Base-by-base conservation (phyloP, 2,888 invertebrate species). In the Lymantria dispar region DNA sequence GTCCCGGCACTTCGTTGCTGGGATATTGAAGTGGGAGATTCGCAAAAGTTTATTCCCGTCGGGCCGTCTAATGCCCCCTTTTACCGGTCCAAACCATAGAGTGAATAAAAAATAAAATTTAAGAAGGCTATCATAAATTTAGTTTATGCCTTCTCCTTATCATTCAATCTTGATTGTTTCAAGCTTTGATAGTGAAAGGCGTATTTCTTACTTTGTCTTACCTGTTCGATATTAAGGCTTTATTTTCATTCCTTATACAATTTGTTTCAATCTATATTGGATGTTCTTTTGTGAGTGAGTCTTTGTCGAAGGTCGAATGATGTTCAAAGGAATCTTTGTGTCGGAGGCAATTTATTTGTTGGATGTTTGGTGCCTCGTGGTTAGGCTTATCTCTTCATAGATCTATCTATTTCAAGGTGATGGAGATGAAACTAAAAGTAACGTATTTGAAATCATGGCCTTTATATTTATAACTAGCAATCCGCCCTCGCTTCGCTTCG, bases 291-390 rank as follows among this genome's bases (percentile, higher is more conserved):
- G 62, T 54, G 60, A 59, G 58, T 60, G 56, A 49, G 55, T 60
- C 56, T 51, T 53, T 52, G 70, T 65, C 60, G 62, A 66, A 66
- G 60, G 59, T 12, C 54, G 64, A 60, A 52, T 60, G 60, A 60
- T 70, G 62, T 65, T 64, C 64, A 64, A 60, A 66, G 62, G 55
- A 53, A 58, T 60, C 66, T 74, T 79, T 78, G 73, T 76, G 71
- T 74, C 64, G 64, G 62, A 59, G 58, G 64, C 72, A 70, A 74
- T 78, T 74, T 74, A 65, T 76, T 70, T 64, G 53, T 62, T 57
- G 57, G 55, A 56, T 38, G 38, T 64, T 38, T 38, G 65, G 60
- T 60, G 67, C 66, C 52, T 63, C 46, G 54, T 45, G 31, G 31
- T 62, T 7, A 12, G n/a, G 38, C 38, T 8, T 8, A 38, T 36